Percentiles rank a stretch among this genome's conserved stretches.
These are phyloP conservation scores for Trachelus stipa DNA, from an alignment of 2,888 invertebrate genomes.

Conservation along the genomic window DNA sequence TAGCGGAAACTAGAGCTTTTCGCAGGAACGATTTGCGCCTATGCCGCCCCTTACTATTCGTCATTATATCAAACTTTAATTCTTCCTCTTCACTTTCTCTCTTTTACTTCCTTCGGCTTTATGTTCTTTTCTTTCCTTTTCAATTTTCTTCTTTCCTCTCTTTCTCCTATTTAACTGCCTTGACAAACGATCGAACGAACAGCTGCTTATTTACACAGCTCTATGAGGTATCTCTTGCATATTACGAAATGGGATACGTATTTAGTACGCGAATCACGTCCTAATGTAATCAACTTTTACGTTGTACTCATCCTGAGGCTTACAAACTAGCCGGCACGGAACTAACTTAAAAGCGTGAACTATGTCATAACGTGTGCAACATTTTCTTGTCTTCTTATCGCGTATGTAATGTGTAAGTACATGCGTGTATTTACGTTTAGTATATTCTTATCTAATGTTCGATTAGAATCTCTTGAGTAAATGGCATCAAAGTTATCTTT, in stretches of 20 bases:
- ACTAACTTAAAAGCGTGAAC: slow-evolving; percentile 43
- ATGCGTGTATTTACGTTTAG: slow-evolving; percentile 24
- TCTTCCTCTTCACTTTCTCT: background rate
- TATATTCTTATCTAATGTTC: slow-evolving; percentile 11
- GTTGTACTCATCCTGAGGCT: slow-evolving; percentile 32
- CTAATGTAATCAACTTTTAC: slow-evolving; percentile 27
- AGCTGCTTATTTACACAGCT: slow-evolving; percentile 30
- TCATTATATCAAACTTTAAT: background rate
- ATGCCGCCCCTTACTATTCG: background rate
- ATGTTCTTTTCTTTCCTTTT: slow-evolving; percentile 17
- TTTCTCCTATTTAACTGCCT: slow-evolving; percentile 10
- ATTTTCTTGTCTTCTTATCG: slow-evolving; percentile 3
- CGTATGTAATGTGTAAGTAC: slow-evolving; percentile 25
- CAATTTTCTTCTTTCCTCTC: background rate
- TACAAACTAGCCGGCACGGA: slow-evolving; percentile 33
- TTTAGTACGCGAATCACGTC: slow-evolving; percentile 21
- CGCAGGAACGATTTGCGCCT: slow-evolving; percentile 9
- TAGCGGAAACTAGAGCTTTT: background rate
- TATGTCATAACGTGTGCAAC: slow-evolving; percentile 50
- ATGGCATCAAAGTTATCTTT: background rate
- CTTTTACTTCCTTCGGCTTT: slow-evolving; percentile 11
- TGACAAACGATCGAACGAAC: slow-evolving; percentile 20
- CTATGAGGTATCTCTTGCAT: slow-evolving; percentile 50
- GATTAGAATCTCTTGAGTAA: background rate
- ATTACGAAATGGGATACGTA: slow-evolving; percentile 50